A percentile compares a stretch with the other conserved stretches of the same genome.
Conservation (phyloP, 2,888 invertebrate genomes). For the Drosophila robusta region DNA sequence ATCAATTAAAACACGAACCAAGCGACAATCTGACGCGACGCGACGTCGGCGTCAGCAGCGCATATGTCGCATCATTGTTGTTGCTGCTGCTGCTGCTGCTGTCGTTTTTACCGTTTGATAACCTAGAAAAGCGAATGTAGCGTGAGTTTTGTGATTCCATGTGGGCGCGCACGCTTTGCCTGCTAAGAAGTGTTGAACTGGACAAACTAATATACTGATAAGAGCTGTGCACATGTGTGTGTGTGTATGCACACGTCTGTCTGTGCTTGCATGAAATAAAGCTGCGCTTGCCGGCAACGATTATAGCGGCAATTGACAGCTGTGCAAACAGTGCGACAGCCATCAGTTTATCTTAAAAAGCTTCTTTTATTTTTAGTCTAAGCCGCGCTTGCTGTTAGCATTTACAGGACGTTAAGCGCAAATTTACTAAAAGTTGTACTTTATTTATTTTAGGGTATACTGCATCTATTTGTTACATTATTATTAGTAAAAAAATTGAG, state of each 20-base stretch:
- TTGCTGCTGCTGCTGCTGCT: conserved; percentile 20
- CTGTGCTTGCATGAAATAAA: conserved; percentile 28
- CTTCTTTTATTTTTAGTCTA: not conserved
- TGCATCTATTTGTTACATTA: no score
- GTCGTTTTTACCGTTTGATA: conserved; percentile 72
- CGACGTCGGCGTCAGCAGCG: conserved; percentile 32
- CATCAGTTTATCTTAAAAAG: conserved; percentile 3
- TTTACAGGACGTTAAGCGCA: not conserved
- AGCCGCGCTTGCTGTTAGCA: not conserved
- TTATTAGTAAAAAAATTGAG: no score
- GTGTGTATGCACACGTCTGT: conserved; percentile 18
- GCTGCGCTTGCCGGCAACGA: conserved; percentile 27
- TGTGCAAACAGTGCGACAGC: conserved; percentile 27
- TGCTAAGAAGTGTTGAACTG: conserved; percentile 42
- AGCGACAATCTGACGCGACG: conserved; percentile 28
- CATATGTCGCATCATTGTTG: conserved; percentile 12
- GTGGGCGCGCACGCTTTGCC: conserved; percentile 42
- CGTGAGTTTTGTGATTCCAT: conserved; percentile 37
- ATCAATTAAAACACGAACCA: conserved; percentile 61
- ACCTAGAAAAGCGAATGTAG: conserved; percentile 66
- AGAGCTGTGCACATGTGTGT: conserved; percentile 12
- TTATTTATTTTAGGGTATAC: not conserved
- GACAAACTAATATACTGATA: conserved; percentile 48
- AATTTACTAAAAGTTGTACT: not conserved
- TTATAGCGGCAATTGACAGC: conserved; percentile 12